phyloP scores from a whole-genome alignment of 2,888 invertebrate species.

The Penaeus monodon region DNA sequence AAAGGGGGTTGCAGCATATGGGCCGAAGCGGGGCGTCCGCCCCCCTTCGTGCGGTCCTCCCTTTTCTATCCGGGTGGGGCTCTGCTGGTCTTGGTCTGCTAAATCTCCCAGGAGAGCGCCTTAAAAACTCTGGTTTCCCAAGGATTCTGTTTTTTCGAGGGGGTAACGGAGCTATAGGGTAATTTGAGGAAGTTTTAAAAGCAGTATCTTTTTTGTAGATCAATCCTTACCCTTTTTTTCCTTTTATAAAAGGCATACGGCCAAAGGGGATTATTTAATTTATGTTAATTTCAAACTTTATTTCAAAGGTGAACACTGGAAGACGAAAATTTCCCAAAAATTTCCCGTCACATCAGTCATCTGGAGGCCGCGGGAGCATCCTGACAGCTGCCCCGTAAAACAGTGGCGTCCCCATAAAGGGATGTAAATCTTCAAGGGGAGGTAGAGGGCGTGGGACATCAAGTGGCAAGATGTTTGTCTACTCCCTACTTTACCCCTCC shows the following conservation, averaged over 20 bases:
- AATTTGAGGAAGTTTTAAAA: too few species aligned
- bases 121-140: conserved; percentile 68
- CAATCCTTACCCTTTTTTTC: background rate
- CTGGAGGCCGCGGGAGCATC: conserved; percentile 71
- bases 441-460: background rate
- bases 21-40: background rate
- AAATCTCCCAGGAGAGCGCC: conserved; percentile 42
- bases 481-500: conserved; percentile 10
- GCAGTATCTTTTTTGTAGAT: background rate
- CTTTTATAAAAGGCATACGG: background rate
- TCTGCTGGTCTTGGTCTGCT: conserved; percentile 30
- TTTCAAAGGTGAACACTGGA: conserved; percentile 78
- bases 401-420: conserved; percentile 41
- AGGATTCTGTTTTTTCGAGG: conserved; percentile 10
- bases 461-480: conserved; percentile 43
- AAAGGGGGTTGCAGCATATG: conserved; percentile 21
- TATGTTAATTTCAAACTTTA: background rate
- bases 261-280: background rate
- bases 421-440: background rate
- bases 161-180: background rate
- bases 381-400: conserved; percentile 45
- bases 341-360: conserved; percentile 75
- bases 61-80: conserved; percentile 11
- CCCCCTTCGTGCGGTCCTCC: background rate
- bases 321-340: conserved; percentile 78